Percentiles rank a stretch among this genome's conserved stretches.
Evolutionary conservation across 2,113 vertebrate genomes (phyloP).

Genomic region (Etheostoma spectabile): DNA sequence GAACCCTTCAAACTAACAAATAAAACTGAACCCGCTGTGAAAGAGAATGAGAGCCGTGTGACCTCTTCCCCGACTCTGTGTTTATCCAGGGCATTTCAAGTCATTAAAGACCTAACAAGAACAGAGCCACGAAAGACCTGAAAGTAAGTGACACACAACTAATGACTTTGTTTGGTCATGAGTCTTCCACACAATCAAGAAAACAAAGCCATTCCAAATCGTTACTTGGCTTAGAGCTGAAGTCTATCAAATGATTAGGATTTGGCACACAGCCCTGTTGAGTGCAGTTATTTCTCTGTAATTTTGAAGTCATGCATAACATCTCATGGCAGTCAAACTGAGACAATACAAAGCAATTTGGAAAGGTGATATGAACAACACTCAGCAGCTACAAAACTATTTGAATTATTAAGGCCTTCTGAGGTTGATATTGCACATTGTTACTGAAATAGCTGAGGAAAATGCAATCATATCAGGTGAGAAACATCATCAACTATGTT

Average conservation of each 20-base stretch:
- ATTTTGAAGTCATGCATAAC: constrained; percentile 58
- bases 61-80: constrained; percentile 62
- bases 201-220: constrained; percentile 55
- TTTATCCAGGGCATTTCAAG: constrained; percentile 74
- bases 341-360: constrained; percentile 59
- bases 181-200: constrained; percentile 52
- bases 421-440: constrained; percentile 44
- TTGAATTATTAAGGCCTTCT: constrained; percentile 60
- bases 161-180: constrained; percentile 58
- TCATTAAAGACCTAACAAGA: constrained; percentile 73
- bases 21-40: constrained; percentile 43
- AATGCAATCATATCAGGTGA: constrained; percentile 42
- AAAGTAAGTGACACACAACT: constrained; percentile 56
- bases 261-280: constrained; percentile 20
- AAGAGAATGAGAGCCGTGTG: constrained; percentile 62
- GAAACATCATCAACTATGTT: constrained; percentile 45
- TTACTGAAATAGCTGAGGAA: constrained; percentile 41
- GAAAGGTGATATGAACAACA: constrained; percentile 43
- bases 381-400: constrained; percentile 23
- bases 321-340: constrained; percentile 25
- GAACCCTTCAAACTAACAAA: constrained; percentile 68
- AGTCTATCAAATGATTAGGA: constrained; percentile 44
- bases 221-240: constrained; percentile 47
- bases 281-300: constrained; percentile 37
- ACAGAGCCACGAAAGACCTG: constrained; percentile 42